Percentiles rank a stretch among this genome's conserved stretches.
phyloP scores from a whole-genome alignment of 2,113 vertebrate species.

The Mixornis gularis region DNA sequence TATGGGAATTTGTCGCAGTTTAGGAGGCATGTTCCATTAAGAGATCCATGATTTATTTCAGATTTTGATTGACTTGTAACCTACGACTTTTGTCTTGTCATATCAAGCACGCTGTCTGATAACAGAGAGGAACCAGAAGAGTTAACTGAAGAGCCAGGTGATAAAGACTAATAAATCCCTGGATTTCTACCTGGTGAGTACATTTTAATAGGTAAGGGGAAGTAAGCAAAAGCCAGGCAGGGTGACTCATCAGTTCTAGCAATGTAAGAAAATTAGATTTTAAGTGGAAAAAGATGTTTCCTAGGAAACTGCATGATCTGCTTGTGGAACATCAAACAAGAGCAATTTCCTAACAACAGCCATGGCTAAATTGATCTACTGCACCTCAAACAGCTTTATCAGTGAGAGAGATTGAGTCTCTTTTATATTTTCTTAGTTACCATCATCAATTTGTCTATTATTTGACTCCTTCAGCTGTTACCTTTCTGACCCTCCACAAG shows the following conservation, averaged over 20 bases:
- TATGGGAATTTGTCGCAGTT: neutral
- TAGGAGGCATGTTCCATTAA: neutral
- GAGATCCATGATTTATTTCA: neutral
- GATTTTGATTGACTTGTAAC: neutral
- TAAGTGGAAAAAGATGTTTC: conserved; percentile 78
- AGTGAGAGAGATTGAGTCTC: conserved; percentile 54
- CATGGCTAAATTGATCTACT: conserved; percentile 71
- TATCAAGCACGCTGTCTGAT: neutral
- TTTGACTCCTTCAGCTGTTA: conserved; percentile 28
- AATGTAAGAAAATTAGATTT: conserved; percentile 73
- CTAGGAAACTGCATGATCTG: conserved; percentile 80
- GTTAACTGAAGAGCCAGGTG: conserved; percentile 45
- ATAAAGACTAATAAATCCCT: conserved; percentile 57
- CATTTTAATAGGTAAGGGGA: conserved; percentile 64
- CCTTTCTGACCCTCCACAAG: conserved; percentile 52
- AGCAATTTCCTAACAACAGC: conserved; percentile 73
- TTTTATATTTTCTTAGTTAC: conserved; percentile 69
- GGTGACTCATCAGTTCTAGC: conserved; percentile 73
- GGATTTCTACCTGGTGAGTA: conserved; percentile 55
- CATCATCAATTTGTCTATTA: conserved; percentile 63
- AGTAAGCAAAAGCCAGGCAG: conserved; percentile 63
- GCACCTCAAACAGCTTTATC: conserved; percentile 69
- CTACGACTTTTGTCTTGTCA: neutral
- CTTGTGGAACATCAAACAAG: conserved; percentile 75
- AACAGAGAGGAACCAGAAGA: conserved; percentile 17